phyloP scores from a whole-genome alignment of 2,113 vertebrate species.

The Zingel zingel region DNA sequence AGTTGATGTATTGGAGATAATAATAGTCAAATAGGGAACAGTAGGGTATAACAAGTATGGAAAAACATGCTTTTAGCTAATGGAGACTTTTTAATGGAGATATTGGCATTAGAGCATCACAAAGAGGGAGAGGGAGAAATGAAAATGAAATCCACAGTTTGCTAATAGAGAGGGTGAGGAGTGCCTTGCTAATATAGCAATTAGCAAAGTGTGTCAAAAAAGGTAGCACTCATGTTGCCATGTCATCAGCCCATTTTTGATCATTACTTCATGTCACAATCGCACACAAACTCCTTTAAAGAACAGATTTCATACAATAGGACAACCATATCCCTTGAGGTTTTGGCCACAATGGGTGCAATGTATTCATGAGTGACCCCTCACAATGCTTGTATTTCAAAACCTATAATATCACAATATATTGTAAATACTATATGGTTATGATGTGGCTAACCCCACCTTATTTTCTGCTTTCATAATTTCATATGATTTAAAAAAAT shows the following conservation, averaged over 20 bases:
- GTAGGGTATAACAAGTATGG: slow-evolving; percentile 64
- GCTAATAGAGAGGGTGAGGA: slow-evolving; percentile 2
- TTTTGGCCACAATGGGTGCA: neutral
- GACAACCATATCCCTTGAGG: neutral
- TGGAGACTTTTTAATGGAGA: slow-evolving; percentile 56
- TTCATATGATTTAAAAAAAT: neutral
- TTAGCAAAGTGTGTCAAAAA: slow-evolving; percentile 29
- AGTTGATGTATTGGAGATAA: slow-evolving; percentile 86
- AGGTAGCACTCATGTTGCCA: slow-evolving; percentile 15
- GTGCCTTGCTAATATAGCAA: slow-evolving; percentile 16
- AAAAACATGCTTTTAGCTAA: slow-evolving; percentile 72
- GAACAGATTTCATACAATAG: neutral
- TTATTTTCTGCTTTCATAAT: neutral
- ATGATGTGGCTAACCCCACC: neutral
- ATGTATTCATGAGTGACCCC: neutral
- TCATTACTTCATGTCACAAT: neutral
- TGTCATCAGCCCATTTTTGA: slow-evolving; percentile 24
- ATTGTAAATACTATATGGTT: neutral
- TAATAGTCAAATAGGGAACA: slow-evolving; percentile 86
- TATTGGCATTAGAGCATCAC: slow-evolving; percentile 39
- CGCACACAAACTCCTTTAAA: neutral
- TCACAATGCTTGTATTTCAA: neutral
- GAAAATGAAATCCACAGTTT: slow-evolving; percentile 51
- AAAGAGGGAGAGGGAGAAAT: slow-evolving; percentile 43
- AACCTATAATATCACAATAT: neutral